These are phyloP conservation scores for Indicator maculatus DNA, from an alignment of 2,113 vertebrate genomes.

Conservation along the genomic window DNA sequence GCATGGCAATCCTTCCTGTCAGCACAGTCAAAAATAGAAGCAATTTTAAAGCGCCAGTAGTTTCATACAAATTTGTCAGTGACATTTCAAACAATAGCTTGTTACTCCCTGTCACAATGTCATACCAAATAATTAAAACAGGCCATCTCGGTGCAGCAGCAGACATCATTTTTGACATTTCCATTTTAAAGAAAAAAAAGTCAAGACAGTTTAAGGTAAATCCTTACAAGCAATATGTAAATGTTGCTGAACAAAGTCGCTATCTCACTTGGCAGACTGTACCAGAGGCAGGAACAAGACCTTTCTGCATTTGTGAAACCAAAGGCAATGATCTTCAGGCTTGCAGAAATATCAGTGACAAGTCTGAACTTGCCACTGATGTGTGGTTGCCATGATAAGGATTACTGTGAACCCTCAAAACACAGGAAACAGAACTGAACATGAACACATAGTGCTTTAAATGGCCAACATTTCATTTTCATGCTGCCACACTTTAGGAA, in stretches of 20 bases:
- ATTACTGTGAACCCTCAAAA: slow-evolving; percentile 1
- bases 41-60: not conserved
- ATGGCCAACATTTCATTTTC: not conserved
- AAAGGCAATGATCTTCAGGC: not conserved
- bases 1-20: not conserved
- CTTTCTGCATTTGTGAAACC: not conserved
- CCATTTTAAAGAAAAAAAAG: not conserved
- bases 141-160: not conserved
- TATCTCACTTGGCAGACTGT: not conserved
- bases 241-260: not conserved
- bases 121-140: not conserved
- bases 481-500: not conserved
- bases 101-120: not conserved
- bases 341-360: slow-evolving; percentile 6
- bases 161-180: not conserved
- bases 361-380: slow-evolving; percentile 50
- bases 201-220: not conserved
- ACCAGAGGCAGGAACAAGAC: not conserved
- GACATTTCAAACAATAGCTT: not conserved
- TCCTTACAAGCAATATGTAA: not conserved
- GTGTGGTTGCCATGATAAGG: slow-evolving; percentile 56
- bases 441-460: not conserved
- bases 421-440: not conserved
- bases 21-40: not conserved
- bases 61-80: not conserved